Conservation (phyloP, 2,888 invertebrate genomes). For the Allacma fusca region DNA sequence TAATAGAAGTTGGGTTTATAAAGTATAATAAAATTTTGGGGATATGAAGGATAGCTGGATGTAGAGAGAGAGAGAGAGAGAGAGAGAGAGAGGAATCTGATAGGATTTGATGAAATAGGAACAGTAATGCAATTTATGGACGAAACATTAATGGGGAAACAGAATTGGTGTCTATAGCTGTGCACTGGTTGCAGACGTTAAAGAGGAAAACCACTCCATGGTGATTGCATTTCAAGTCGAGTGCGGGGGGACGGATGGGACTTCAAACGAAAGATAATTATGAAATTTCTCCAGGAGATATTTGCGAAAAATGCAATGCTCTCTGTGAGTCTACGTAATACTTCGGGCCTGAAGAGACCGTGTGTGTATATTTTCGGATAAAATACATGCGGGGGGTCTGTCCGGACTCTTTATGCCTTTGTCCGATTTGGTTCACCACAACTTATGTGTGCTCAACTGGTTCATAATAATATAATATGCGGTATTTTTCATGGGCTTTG, state of each 20-base stretch:
- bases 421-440: constrained; percentile 39
- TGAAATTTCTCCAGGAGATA: constrained; percentile 36
- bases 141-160: constrained; percentile 2
- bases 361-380: too few species aligned
- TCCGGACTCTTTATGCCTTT: constrained; percentile 20
- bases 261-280: constrained; percentile 40
- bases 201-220: constrained; percentile 43
- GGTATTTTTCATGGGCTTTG: constrained; percentile 33
- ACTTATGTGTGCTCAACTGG: constrained; percentile 35
- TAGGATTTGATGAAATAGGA: constrained; percentile 42
- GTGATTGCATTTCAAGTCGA: constrained; percentile 46
- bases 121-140: constrained; percentile 45
- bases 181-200: constrained; percentile 23
- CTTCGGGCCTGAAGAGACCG: too few species aligned
- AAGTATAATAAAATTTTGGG: constrained; percentile 18
- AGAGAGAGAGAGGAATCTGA: constrained; percentile 24
- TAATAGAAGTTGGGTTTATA: constrained; percentile 7
- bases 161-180: not conserved
- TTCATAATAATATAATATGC: constrained; percentile 34
- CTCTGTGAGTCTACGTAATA: too few species aligned
- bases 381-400: constrained; percentile 30
- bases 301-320: constrained; percentile 28
- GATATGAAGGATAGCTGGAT: too few species aligned
- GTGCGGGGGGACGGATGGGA: constrained; percentile 32
- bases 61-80: too few species aligned